Base-by-base conservation (phyloP, 2,888 invertebrate genomes). In the Bibio marci region DNA sequence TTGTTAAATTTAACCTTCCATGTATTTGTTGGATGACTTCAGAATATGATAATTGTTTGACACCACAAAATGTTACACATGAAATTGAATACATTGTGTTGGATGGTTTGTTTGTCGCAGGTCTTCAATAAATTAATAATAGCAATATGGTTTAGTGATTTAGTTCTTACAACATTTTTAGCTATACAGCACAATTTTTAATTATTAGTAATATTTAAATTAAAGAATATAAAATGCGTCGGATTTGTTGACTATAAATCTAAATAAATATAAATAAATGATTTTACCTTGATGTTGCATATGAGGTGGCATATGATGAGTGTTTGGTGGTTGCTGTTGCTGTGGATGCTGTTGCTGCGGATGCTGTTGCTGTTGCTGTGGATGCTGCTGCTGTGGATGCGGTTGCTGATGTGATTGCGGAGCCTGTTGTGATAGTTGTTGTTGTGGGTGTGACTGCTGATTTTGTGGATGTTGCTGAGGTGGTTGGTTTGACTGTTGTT, bases 221-320 rank as follows among this genome's bases (percentile, higher is more conserved):
- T n/a, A n/a, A n/a, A n/a, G 11, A 26, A 26, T 26, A 11, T 26
- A 26, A 26, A 26, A 26, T 26, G 7, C 11, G 27, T 7, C 27
- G 7, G 27, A 26, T 10, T 26, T 26, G 7, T 10, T 7, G 11
- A 11, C 11, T 10, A 11, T 26, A 11, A 26, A 26, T 7, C 8
- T 26, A 11, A 10, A 26, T 11, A 27, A 27, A 27, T 27, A 27
- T 11, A 27, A n/a, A n/a, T n/a, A n/a, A n/a, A n/a, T n/a, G n/a
- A n/a, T n/a, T n/a, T n/a, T n/a, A 33, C 33, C 33, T 33, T 33
- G 33, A 33, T 41, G 38, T 41, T 45, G 45, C 44, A 53, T 51
- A 10, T 50, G 46, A 28, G 52, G 49, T 12, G 49, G 53, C 26
- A 48, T 47, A 30, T 48, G 49, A 26, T 40, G 44, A 28, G 46